Evolutionary conservation across 2,888 invertebrate genomes (phyloP), one percentile per base, ranked within the genome.

Genomic region (Minunthozetes semirufus): DNA sequence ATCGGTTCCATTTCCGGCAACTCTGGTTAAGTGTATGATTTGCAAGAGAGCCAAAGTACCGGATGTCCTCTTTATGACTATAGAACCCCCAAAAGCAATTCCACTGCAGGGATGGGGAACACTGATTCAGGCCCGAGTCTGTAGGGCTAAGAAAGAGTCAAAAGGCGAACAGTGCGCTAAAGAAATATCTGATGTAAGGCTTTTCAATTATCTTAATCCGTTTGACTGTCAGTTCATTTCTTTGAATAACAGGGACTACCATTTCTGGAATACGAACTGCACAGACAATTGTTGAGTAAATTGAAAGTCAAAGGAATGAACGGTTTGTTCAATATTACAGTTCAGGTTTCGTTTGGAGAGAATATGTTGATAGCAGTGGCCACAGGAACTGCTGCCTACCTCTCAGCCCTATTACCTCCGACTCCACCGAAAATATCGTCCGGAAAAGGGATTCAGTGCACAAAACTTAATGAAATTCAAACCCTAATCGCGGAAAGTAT

Each of bases 201-300:
- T 33, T 33, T 48, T 22, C 74, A 33, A 33, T 71, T 66, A n/a
- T 17, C 19, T 72, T 25, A 8, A 5, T 0, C 4, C 25, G n/a
- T 56, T 25, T 42, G 66, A 70, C 46, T 68, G 68, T 9, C 63
- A 61, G 70, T 17, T 46, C 29, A n/a, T 72, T 42, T 66, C 73
- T 72, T 75, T 73, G 5, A 72, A 76, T 76, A 38, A 42, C 93
- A 97, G 85, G 92, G 92, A 80, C 85, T 97, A 74, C 97, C 97
- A 0, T 97, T 97, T 85, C 84, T 97, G 74, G 97, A 98, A 83
- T 97, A 96, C 82, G 96, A 98, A 82, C 85, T 98, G 68, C 95
- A 98, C 83, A 89, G 93, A 76, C 87, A 95, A 79, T 84, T 97
- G 50, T 87, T 95, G 1, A 94, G 93, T 81, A 96, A 95, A 82